Percentiles rank a stretch among this genome's conserved stretches.
phyloP scores from a whole-genome alignment of 2,797 vertebrate genomes.

The Macropodus opercularis region DNA sequence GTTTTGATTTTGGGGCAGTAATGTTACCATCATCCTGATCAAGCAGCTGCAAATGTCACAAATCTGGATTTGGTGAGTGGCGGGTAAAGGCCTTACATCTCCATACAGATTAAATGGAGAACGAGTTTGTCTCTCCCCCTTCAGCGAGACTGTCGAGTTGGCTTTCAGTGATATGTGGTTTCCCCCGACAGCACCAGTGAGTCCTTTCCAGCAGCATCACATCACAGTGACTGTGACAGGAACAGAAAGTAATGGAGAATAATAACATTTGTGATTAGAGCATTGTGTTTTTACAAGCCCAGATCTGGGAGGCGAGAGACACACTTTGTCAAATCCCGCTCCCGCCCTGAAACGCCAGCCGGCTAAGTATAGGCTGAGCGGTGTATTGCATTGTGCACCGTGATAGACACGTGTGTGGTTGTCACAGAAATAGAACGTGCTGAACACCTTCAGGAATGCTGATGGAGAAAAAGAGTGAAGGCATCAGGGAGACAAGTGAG shows the following conservation, averaged over 20 bases:
- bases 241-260: conserved; percentile 41
- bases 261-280: conserved; percentile 40
- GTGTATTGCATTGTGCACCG: conserved; percentile 50
- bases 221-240: conserved; percentile 41
- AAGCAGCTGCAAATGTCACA: conserved; percentile 21
- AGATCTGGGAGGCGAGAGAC: conserved; percentile 25
- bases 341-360: conserved; percentile 43
- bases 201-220: conserved; percentile 53
- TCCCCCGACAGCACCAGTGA: conserved; percentile 51
- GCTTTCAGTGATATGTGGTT: conserved; percentile 39
- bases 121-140: conserved; percentile 2
- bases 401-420: conserved; percentile 55
- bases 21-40: neutral
- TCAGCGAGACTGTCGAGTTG: conserved; percentile 43
- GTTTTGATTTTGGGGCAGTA: neutral
- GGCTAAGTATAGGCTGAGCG: conserved; percentile 61
- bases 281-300: conserved; percentile 44
- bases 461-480: conserved; percentile 48
- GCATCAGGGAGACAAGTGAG: conserved; percentile 36
- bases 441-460: conserved; percentile 72
- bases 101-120: conserved; percentile 28
- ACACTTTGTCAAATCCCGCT: conserved; percentile 43
- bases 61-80: conserved; percentile 5
- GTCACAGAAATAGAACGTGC: conserved; percentile 68
- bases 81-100: conserved; percentile 34